Percentiles rank a stretch among this genome's conserved stretches.
Conservation (phyloP, 2,797 vertebrate species). For the Somateria mollissima region DNA sequence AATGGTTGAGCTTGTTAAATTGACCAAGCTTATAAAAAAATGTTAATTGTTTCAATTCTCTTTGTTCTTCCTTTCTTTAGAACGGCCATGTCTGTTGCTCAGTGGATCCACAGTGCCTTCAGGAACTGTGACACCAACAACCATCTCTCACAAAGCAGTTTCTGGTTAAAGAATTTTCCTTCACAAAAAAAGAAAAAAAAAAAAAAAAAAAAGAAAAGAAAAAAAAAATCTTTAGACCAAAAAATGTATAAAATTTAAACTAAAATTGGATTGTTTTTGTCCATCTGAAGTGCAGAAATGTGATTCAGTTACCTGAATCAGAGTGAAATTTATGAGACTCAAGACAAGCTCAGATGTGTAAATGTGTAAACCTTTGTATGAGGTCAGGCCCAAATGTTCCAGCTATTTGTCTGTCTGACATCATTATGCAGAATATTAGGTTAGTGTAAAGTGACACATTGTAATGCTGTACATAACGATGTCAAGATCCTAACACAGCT, state of each 20-base stretch:
- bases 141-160: slow-evolving; percentile 66
- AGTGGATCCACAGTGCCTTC: slow-evolving; percentile 99
- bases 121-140: slow-evolving; percentile 84
- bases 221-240: slow-evolving; percentile 88
- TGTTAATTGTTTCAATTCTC: slow-evolving; percentile 11
- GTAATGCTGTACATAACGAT: slow-evolving; percentile 19
- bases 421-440: slow-evolving; percentile 59
- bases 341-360: slow-evolving; percentile 60
- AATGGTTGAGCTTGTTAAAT: not conserved
- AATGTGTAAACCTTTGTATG: slow-evolving; percentile 59
- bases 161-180: slow-evolving; percentile 78
- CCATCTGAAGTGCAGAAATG: slow-evolving; percentile 64
- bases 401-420: slow-evolving; percentile 57
- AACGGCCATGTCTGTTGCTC: slow-evolving; percentile 98
- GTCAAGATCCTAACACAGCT: slow-evolving; percentile 44
- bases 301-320: slow-evolving; percentile 55
- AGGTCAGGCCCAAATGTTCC: slow-evolving; percentile 60
- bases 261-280: slow-evolving; percentile 77
- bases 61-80: slow-evolving; percentile 74
- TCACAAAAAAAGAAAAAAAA: slow-evolving; percentile 75
- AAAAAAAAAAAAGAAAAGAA: slow-evolving; percentile 78
- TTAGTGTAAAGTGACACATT: slow-evolving; percentile 57
- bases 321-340: slow-evolving; percentile 56
- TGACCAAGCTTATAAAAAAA: not conserved
- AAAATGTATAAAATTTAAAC: slow-evolving; percentile 84